phyloP scores from a whole-genome alignment of 1,140 invertebrate species.

The Arctopsyche grandis region DNA sequence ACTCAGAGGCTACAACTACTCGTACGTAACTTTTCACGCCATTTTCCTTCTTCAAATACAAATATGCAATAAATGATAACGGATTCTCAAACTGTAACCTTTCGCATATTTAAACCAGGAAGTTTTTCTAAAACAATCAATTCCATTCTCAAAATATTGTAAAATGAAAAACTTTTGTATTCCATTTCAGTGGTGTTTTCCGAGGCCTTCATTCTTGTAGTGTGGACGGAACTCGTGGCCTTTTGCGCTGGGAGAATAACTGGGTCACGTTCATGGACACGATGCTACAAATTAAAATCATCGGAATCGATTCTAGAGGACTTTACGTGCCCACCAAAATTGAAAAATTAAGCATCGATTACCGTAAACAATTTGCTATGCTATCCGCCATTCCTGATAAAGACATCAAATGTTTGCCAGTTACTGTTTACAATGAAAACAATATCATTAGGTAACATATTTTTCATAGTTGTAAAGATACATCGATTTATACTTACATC shows the following conservation, averaged over 20 bases:
- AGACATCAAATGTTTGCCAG: conserved; percentile 61
- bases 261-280: conserved; percentile 95
- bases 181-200: conserved; percentile 73
- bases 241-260: conserved; percentile 73
- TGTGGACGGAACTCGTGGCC: conserved; percentile 62
- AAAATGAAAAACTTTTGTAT: too few species aligned
- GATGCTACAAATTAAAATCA: conserved; percentile 88
- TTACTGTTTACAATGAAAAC: conserved; percentile 61
- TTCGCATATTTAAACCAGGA: too few species aligned
- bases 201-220: conserved; percentile 69
- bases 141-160: too few species aligned
- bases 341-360: conserved; percentile 81
- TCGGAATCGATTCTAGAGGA: conserved; percentile 77
- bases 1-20: conserved; percentile 92
- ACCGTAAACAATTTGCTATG: conserved; percentile 71
- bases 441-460: conserved; percentile 62
- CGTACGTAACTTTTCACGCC: too few species aligned
- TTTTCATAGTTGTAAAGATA: background rate
- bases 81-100: too few species aligned
- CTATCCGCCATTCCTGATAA: conserved; percentile 66
- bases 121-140: background rate
- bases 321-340: conserved; percentile 89
- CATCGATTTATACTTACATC: background rate
- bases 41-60: too few species aligned
- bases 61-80: too few species aligned